Percentiles rank a stretch among this genome's conserved stretches.
Conservation (phyloP, 1,140 invertebrate genomes). For the Platorchestia sp. region DNA sequence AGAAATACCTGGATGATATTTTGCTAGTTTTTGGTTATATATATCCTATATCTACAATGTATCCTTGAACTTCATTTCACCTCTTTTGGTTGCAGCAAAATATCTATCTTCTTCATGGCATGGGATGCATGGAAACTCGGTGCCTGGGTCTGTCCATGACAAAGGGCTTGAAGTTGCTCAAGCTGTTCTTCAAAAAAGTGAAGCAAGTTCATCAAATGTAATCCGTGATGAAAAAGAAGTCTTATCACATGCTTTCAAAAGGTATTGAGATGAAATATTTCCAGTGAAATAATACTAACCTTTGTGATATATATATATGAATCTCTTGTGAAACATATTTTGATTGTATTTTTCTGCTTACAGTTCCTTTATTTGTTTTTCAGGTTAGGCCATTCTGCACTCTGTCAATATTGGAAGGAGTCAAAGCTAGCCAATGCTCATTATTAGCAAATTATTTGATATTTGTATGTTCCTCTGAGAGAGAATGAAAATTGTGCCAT, state of each 20-base stretch:
- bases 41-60: neutral
- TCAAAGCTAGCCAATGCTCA: neutral
- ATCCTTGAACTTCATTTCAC: neutral
- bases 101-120: neutral
- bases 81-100: neutral
- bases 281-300: neutral
- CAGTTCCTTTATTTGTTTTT: neutral
- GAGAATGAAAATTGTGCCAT: no score
- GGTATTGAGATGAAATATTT: neutral
- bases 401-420: neutral
- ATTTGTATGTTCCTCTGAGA: no score
- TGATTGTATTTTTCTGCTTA: neutral
- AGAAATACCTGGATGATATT: no score
- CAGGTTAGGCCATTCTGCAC: neutral
- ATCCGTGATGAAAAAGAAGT: neutral
- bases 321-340: neutral
- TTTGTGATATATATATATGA: neutral
- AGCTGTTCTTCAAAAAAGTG: slow-evolving; percentile 4
- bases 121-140: neutral
- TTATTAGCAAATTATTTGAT: neutral
- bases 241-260: slow-evolving; percentile 10
- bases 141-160: neutral
- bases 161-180: slow-evolving; percentile 17
- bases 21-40: neutral
- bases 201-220: neutral